Base-by-base conservation (phyloP, 2,888 invertebrate genomes). In the Athrips mouffetella region DNA sequence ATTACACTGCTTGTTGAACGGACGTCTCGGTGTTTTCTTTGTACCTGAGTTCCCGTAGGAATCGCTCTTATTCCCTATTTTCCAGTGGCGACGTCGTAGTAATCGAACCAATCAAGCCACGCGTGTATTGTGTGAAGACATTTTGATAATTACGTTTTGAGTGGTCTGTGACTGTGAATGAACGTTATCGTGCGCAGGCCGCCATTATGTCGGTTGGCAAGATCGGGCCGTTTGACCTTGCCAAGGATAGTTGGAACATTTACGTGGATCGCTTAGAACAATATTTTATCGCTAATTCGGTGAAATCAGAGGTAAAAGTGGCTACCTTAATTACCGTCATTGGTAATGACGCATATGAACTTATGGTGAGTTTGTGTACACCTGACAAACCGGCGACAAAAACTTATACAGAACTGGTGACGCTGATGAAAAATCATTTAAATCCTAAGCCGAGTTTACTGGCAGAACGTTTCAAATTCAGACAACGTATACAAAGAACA, bases 401-500 rank as follows among this genome's bases (percentile, higher is more conserved):
- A 35, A 44, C 27, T 1, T 55, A 40, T 25, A n/a, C 7, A 2
- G 40, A 56, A 0, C 15, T 56, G 1, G 49, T 52, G 1, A 35
- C 30, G 5, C n/a, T 55, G 0, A 49, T 58, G 50, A 15, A 23
- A 11, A 25, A 35, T 3, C 58, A 59, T 45, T 10, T 61, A 23
- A 46, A 57, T 11, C 57, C 61, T 0, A 31, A 16, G n/a, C 54
- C 58, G 1, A 48, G 50, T 35, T 20, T 50, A 5, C 30, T 59
- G 8, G 55, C 56, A 2, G 60, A 59, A 23, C 18, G 57, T 0
- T 61, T 41, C 39, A 57, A 53, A 31, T 59, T 61, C 47, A 47
- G 57, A 3, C 52, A 53, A 16, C 33, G 54, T 6, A 47, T 23
- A 8, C 59, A 56, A 31, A 16, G 20, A n/a, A 21, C 8, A 1